Percentiles rank a stretch among this genome's conserved stretches.
Evolutionary conservation across 2,797 vertebrate species (phyloP).

Genomic region (Melanotaenia nigrans): DNA sequence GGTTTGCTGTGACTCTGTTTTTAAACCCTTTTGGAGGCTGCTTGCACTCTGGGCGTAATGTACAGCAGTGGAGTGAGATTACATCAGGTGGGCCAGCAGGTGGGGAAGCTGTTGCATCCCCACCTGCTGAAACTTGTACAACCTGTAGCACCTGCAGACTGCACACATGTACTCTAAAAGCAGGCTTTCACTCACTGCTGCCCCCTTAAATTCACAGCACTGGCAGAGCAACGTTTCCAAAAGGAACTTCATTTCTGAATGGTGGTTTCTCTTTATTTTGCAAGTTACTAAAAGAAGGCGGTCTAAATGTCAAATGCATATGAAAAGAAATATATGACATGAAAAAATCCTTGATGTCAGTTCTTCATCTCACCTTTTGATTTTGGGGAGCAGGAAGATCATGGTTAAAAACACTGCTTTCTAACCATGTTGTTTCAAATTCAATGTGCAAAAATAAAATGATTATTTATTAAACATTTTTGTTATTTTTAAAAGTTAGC

Average conservation of each 20-base stretch:
- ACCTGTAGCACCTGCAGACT: conserved; percentile 30
- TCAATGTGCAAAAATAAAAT: background rate
- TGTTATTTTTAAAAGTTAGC: too few species aligned
- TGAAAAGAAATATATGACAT: too few species aligned
- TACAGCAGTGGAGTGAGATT: conserved; percentile 9
- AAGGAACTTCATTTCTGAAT: too few species aligned
- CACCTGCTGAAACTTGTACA: conserved; percentile 40
- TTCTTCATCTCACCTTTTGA: conserved; percentile 21
- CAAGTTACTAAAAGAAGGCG: background rate
- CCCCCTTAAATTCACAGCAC: background rate
- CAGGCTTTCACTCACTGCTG: background rate
- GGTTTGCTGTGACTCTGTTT: background rate
- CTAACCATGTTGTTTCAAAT: background rate
- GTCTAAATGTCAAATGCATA: background rate
- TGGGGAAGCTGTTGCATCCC: conserved; percentile 51
- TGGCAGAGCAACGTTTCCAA: background rate
- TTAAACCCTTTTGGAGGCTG: background rate
- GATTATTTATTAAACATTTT: too few species aligned
- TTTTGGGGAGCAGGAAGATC: conserved; percentile 1
- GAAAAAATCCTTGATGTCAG: too few species aligned
- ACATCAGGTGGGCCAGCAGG: conserved; percentile 46
- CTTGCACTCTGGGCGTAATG: conserved; percentile 5
- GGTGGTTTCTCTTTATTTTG: background rate
- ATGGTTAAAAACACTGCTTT: background rate
- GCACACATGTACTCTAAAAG: conserved; percentile 3